phyloP scores from a whole-genome alignment of 2,888 invertebrate genomes.

The Hirtodrosophila confusa region DNA sequence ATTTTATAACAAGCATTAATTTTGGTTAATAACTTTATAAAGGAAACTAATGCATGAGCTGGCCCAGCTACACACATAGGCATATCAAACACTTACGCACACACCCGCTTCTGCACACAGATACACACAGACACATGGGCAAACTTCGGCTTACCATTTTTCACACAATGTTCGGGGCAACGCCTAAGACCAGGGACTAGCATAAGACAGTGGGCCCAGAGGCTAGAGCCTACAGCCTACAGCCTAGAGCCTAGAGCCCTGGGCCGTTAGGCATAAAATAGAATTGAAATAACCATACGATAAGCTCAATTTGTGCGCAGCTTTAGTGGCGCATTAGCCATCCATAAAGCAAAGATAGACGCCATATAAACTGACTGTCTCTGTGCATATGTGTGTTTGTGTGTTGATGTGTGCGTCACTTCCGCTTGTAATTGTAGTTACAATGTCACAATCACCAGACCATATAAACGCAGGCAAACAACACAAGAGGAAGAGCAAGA shows the following conservation, averaged over 20 bases:
- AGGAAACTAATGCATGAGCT: slow-evolving; percentile 49
- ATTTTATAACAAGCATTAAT: slow-evolving; percentile 77
- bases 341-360: slow-evolving; percentile 79
- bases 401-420: slow-evolving; percentile 77
- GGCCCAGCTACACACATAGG: slow-evolving; percentile 26
- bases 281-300: slow-evolving; percentile 80
- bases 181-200: slow-evolving; percentile 42
- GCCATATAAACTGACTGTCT: slow-evolving; percentile 38
- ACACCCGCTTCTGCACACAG: slow-evolving; percentile 17
- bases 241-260: not conserved
- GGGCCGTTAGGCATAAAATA: slow-evolving; percentile 70
- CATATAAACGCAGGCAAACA: slow-evolving; percentile 73
- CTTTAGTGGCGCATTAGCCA: slow-evolving; percentile 77
- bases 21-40: slow-evolving; percentile 78
- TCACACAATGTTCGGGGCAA: slow-evolving; percentile 67
- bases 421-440: slow-evolving; percentile 81
- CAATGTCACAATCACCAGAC: slow-evolving; percentile 80
- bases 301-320: slow-evolving; percentile 80
- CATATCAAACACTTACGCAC: slow-evolving; percentile 42
- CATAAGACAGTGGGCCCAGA: slow-evolving; percentile 26
- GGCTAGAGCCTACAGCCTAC: no score
- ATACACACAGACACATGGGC: not conserved
- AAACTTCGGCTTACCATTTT: slow-evolving; percentile 68
- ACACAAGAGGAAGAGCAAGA: slow-evolving; percentile 23
- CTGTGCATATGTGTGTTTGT: slow-evolving; percentile 17